These are phyloP conservation scores for Zaprionus ornatus DNA, from an alignment of 1,140 invertebrate genomes.

Conservation along the genomic window DNA sequence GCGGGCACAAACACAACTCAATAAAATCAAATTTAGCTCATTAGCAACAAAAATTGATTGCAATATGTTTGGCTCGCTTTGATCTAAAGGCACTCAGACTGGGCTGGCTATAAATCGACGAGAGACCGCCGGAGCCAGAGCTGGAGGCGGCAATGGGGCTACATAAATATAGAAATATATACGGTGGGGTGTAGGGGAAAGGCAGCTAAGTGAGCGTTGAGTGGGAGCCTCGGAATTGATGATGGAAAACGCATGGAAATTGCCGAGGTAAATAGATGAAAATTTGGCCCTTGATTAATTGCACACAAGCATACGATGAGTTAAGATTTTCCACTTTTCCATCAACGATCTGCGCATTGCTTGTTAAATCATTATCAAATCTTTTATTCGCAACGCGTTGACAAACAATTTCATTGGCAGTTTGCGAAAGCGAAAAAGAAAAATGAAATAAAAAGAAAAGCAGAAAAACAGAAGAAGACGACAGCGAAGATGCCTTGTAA, in stretches of 20 bases:
- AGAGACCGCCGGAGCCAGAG: constrained; percentile 14
- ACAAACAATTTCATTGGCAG: constrained; percentile 76
- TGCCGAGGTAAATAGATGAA: constrained; percentile 16
- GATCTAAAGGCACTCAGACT: constrained; percentile 73
- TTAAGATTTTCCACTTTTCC: constrained; percentile 22
- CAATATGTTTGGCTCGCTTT: constrained; percentile 71
- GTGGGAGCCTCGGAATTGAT: constrained; percentile 29
- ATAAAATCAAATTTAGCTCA: constrained; percentile 80
- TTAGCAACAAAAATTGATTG: constrained; percentile 77
- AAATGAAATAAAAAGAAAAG: constrained; percentile 22
- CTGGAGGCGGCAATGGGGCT: constrained; percentile 12
- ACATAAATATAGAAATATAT: constrained; percentile 37
- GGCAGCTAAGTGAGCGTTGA: constrained; percentile 27
- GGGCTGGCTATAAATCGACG: constrained; percentile 47
- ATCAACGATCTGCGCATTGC: constrained; percentile 50
- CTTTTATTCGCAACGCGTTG: constrained; percentile 58
- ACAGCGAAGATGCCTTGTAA: constrained; percentile 49
- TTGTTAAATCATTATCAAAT: constrained; percentile 61
- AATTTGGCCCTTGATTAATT: constrained; percentile 63
- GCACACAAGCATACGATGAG: constrained; percentile 36
- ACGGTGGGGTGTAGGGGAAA: no score
- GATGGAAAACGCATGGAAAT: constrained; percentile 52
- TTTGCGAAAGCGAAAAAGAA: constrained; percentile 44
- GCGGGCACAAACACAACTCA: constrained; percentile 47
- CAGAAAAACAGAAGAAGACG: constrained; percentile 9